Conservation (phyloP, 2,797 vertebrate genomes). For the Argentina silus region DNA sequence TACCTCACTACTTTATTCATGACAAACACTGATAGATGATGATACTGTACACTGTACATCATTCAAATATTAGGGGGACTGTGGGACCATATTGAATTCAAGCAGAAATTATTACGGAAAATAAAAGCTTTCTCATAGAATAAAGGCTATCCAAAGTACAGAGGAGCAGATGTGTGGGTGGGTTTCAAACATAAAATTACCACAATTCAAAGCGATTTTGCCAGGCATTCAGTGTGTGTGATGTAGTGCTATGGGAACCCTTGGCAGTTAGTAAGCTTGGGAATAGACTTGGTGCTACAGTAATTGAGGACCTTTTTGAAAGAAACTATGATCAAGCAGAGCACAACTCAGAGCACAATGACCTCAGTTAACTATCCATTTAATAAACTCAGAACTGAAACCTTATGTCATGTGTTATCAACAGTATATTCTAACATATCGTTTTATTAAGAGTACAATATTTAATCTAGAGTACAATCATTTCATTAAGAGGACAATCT, state of each 20-base stretch:
- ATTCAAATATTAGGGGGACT: too few relatives aligned
- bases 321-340: not conserved
- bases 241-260: not conserved
- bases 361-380: slow-evolving; percentile 4
- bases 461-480: too few relatives aligned
- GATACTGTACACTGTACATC: not conserved
- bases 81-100: not conserved
- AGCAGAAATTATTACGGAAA: not conserved
- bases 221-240: not conserved
- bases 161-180: not conserved
- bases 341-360: not conserved
- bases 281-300: not conserved
- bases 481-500: not conserved
- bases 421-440: not conserved
- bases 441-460: too few relatives aligned
- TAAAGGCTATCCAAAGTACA: not conserved
- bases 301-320: not conserved
- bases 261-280: not conserved
- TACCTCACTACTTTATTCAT: not conserved
- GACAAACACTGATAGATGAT: not conserved
- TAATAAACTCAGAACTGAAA: not conserved
- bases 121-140: not conserved
- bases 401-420: not conserved
- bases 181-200: not conserved
- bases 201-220: not conserved